A percentile compares a stretch with the other conserved stretches of the same genome.
Evolutionary conservation across 2,113 vertebrate genomes (phyloP).

Genomic region (Pagrus major): DNA sequence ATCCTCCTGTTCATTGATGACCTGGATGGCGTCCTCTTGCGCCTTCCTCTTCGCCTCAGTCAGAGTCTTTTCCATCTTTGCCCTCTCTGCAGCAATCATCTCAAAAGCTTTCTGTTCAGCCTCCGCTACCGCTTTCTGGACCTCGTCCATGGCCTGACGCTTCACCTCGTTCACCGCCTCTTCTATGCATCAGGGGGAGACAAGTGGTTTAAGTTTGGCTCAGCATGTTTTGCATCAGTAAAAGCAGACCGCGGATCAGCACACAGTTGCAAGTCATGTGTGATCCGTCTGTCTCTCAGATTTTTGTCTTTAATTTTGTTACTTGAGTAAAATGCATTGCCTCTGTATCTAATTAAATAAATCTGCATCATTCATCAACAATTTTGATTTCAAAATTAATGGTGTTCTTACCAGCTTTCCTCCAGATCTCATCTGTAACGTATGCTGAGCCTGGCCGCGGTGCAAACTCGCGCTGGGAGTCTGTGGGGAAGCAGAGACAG

Average conservation of each 20-base stretch:
- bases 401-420: slow-evolving; percentile 92
- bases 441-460: slow-evolving; percentile 91
- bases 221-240: neutral
- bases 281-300: too few species aligned
- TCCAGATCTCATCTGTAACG: slow-evolving; percentile 98
- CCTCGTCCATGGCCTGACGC: slow-evolving; percentile 98
- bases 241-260: neutral
- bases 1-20: slow-evolving; percentile 98
- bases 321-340: neutral
- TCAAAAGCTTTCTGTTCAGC: slow-evolving; percentile 99
- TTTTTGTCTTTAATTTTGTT: neutral
- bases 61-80: slow-evolving; percentile 98
- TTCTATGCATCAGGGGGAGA: slow-evolving; percentile 81
- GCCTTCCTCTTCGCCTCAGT: slow-evolving; percentile 95
- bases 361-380: neutral
- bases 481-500: slow-evolving; percentile 79
- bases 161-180: slow-evolving; percentile 99
- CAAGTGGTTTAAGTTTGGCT: neutral
- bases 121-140: slow-evolving; percentile 97
- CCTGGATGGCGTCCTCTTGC: slow-evolving; percentile 93
- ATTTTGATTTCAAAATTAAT: neutral
- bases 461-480: slow-evolving; percentile 92
- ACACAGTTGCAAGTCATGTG: neutral
- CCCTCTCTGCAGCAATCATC: slow-evolving; percentile 95
- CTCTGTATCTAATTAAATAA: neutral